These are phyloP conservation scores for Scolopax mira DNA, from an alignment of 2,113 vertebrate genomes.

Conservation along the genomic window DNA sequence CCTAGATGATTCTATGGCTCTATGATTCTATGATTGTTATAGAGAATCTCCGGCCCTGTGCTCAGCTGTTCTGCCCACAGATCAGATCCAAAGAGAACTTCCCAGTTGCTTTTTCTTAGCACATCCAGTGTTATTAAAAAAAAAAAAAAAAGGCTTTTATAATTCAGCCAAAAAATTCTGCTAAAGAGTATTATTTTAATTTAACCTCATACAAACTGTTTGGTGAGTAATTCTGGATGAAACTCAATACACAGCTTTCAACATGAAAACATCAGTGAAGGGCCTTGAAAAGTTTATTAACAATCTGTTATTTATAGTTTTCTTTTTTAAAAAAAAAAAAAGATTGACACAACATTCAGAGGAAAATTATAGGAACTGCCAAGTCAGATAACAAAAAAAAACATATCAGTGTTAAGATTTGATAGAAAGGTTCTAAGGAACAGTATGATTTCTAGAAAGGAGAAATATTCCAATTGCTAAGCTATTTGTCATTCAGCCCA, in stretches of 20 bases:
- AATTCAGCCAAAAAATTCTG: not conserved
- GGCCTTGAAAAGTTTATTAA: constrained; percentile 58
- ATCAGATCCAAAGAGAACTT: not conserved
- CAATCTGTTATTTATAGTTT: constrained; percentile 51
- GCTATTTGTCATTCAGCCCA: constrained; percentile 24
- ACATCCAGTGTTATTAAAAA: not conserved
- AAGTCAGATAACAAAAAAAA: constrained; percentile 4
- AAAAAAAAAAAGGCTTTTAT: not conserved
- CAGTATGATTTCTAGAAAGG: not conserved
- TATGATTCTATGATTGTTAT: not conserved
- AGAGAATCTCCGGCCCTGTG: not conserved
- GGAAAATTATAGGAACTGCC: constrained; percentile 28
- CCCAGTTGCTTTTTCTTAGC: not conserved
- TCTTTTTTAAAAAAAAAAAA: not conserved
- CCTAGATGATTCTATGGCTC: too few relatives aligned
- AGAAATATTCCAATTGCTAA: constrained; percentile 7
- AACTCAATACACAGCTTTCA: constrained; percentile 26
- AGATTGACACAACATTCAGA: constrained; percentile 32
- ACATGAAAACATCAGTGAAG: constrained; percentile 38
- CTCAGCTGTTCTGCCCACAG: not conserved
- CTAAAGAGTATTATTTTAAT: constrained; percentile 8
- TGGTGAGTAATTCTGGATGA: constrained; percentile 47
- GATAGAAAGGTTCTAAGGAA: constrained; percentile 9
- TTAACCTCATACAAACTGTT: constrained; percentile 45
- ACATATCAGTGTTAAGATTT: not conserved